Conservation (phyloP, 2,888 invertebrate species). For the Andricus curvator region DNA sequence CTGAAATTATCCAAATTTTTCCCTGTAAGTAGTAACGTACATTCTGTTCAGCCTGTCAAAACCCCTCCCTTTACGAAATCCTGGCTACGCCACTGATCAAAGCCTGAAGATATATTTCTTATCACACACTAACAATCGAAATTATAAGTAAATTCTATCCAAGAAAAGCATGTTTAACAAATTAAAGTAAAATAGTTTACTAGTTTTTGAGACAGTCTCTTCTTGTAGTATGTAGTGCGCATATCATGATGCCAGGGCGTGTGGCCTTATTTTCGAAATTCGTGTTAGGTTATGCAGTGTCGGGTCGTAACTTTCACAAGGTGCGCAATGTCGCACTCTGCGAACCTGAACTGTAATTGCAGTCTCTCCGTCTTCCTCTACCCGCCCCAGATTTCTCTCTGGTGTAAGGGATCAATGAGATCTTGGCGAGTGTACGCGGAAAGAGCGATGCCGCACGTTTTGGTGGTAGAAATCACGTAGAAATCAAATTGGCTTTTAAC, state of each 20-base stretch:
- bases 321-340: constrained; percentile 31
- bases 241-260: background rate
- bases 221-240: background rate
- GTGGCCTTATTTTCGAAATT: constrained; percentile 23
- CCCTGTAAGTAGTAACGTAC: too few species aligned
- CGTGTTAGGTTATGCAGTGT: constrained; percentile 34
- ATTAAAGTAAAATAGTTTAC: too few species aligned
- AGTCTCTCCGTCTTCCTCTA: constrained; percentile 28
- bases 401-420: constrained; percentile 24
- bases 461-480: constrained; percentile 36
- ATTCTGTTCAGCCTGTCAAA: too few species aligned
- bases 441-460: constrained; percentile 31
- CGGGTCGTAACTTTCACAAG: constrained; percentile 24
- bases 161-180: too few species aligned
- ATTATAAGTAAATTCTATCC: too few species aligned
- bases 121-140: too few species aligned
- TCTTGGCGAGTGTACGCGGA: constrained; percentile 31
- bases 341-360: constrained; percentile 26
- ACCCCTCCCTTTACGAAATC: too few species aligned
- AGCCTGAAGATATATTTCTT: too few species aligned
- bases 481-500: constrained; percentile 39
- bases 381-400: constrained; percentile 18
- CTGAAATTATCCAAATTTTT: too few species aligned
- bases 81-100: too few species aligned
- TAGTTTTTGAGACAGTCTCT: too few species aligned